phyloP scores from a whole-genome alignment of 2,888 invertebrate species.

The Eupithecia pulchellata region DNA sequence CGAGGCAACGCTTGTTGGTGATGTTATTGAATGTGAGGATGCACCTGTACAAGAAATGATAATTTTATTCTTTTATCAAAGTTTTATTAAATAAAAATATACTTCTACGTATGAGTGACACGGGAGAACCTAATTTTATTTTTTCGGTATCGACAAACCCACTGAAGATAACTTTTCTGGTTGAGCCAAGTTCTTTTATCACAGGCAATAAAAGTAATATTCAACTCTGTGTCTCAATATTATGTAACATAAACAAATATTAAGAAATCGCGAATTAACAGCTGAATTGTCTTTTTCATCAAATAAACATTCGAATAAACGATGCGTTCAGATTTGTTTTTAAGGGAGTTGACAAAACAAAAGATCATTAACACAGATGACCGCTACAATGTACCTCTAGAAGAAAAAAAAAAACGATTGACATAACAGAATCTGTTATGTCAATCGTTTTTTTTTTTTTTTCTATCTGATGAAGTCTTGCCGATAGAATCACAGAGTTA shows the following conservation, averaged over 20 bases:
- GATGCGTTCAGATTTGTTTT: no score
- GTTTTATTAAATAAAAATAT: background rate
- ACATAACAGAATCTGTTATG: no score
- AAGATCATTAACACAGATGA: background rate
- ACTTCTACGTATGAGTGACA: background rate
- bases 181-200: background rate
- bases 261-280: background rate
- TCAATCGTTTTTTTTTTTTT: no score
- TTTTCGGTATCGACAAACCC: background rate
- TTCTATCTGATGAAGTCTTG: no score
- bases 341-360: no score
- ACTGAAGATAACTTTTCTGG: background rate
- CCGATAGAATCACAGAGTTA: no score
- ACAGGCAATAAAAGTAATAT: background rate
- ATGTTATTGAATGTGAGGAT: conserved; percentile 80
- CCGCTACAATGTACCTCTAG: background rate
- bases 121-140: background rate
- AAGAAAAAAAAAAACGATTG: background rate
- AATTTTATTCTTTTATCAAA: background rate
- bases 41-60: conserved; percentile 60
- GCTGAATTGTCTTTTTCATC: no score
- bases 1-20: conserved; percentile 76
- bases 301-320: no score
- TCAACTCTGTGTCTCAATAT: no score
- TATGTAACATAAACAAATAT: background rate